These are phyloP conservation scores for Lasioglossum lativentre DNA, from an alignment of 2,888 invertebrate genomes.

Conservation along the genomic window DNA sequence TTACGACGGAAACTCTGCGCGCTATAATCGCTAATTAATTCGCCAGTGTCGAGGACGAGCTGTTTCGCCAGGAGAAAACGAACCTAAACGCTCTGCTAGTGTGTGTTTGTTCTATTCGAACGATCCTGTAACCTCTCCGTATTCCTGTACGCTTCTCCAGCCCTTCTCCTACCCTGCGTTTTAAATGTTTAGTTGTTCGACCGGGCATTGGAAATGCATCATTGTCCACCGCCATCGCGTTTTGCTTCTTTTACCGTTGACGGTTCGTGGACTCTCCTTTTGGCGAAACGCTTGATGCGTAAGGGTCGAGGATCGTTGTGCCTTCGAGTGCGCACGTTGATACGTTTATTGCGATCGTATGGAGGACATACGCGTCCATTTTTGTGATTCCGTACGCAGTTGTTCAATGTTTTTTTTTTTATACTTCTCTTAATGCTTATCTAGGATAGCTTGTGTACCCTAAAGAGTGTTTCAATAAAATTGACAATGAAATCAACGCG, in stretches of 20 bases:
- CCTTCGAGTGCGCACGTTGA: conserved; percentile 81
- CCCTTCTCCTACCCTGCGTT: background rate
- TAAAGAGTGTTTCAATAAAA: conserved; percentile 84
- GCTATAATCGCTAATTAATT: conserved; percentile 75
- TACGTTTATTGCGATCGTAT: conserved; percentile 75
- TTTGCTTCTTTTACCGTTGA: background rate
- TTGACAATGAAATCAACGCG: conserved; percentile 74
- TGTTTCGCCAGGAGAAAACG: conserved; percentile 82
- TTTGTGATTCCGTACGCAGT: conserved; percentile 81
- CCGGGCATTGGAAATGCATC: conserved; percentile 45
- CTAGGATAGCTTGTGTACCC: conserved; percentile 83
- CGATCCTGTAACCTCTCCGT: background rate
- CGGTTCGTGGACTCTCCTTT: conserved; percentile 71
- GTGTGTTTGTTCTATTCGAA: conserved; percentile 13
- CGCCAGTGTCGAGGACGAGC: conserved; percentile 68
- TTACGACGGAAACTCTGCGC: conserved; percentile 83
- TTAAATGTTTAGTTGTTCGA: conserved; percentile 33
- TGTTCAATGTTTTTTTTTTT: conserved; percentile 81
- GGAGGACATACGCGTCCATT: conserved; percentile 79
- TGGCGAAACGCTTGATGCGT: conserved; percentile 82
- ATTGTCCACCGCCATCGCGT: conserved; percentile 3
- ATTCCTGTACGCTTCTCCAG: background rate
- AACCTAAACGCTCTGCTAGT: conserved; percentile 54
- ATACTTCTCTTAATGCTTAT: conserved; percentile 83
- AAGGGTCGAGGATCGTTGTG: conserved; percentile 85